Conservation (phyloP, 2,888 invertebrate species). For the Callosobruchus maculatus region DNA sequence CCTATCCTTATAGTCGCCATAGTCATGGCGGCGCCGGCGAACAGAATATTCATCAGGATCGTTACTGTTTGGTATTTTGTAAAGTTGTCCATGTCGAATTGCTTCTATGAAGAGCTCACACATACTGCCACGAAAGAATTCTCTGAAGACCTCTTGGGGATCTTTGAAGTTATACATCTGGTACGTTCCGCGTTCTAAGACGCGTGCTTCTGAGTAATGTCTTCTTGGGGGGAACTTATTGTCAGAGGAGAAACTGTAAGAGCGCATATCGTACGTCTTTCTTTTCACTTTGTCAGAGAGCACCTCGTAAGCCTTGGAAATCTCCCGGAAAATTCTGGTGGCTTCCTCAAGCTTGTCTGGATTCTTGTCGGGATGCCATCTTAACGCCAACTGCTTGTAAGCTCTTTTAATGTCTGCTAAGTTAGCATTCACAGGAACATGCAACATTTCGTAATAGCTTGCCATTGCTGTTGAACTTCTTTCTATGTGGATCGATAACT, state of each 20-base stretch:
- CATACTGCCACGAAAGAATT: slow-evolving; percentile 18
- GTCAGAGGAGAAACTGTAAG: too few species aligned
- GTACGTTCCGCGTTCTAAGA: neutral
- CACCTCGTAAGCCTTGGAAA: slow-evolving; percentile 22
- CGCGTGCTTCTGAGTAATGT: neutral
- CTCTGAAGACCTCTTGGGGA: slow-evolving; percentile 20
- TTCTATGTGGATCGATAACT: neutral
- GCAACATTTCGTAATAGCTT: slow-evolving; percentile 20
- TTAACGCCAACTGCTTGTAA: slow-evolving; percentile 20
- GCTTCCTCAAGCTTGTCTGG: slow-evolving; percentile 19
- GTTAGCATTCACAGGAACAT: slow-evolving; percentile 12
- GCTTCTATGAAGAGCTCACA: slow-evolving; percentile 9
- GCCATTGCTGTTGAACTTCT: slow-evolving; percentile 6
- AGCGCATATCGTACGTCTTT: slow-evolving; percentile 15
- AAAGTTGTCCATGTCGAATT: neutral
- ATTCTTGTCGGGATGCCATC: slow-evolving; percentile 25
- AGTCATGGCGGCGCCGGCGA: neutral
- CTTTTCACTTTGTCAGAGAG: slow-evolving; percentile 17
- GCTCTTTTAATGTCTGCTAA: slow-evolving; percentile 20
- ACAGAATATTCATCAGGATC: neutral
- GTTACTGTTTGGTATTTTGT: neutral
- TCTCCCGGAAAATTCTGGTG: slow-evolving; percentile 16
- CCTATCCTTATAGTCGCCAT: neutral
- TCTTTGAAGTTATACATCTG: slow-evolving; percentile 6
- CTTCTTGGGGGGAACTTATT: neutral